These are phyloP conservation scores for Drosophila gaucha DNA, from an alignment of 2,888 invertebrate genomes.

Conservation along the genomic window DNA sequence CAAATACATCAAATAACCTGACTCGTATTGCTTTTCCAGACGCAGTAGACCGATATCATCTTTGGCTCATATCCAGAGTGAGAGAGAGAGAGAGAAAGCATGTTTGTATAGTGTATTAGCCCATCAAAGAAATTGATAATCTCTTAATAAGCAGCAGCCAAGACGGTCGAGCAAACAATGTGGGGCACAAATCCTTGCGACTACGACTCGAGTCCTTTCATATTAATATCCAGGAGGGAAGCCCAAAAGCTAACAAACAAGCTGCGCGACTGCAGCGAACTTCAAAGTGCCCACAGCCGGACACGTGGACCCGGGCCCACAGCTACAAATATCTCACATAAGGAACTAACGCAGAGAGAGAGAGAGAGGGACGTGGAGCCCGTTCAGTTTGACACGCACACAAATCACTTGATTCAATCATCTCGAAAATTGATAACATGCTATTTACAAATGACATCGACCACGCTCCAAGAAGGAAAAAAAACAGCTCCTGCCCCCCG, in stretches of 20 bases:
- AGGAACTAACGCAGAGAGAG: neutral
- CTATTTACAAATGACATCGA: constrained; percentile 83
- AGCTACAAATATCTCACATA: constrained; percentile 9
- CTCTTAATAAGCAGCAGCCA: constrained; percentile 70
- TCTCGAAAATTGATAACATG: constrained; percentile 84
- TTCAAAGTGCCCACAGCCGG: constrained; percentile 58
- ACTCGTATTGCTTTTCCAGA: neutral
- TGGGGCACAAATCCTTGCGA: constrained; percentile 20
- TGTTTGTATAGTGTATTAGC: constrained; percentile 58
- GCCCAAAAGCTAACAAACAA: constrained; percentile 69
- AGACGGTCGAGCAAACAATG: constrained; percentile 55
- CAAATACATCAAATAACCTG: constrained; percentile 4
- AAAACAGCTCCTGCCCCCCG: constrained; percentile 46
- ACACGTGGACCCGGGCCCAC: constrained; percentile 55
- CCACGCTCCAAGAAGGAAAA: constrained; percentile 9
- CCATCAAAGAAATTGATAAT: constrained; percentile 78
- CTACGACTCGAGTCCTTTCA: constrained; percentile 12
- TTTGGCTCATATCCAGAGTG: neutral
- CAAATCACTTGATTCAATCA: constrained; percentile 84
- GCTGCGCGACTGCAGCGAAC: constrained; percentile 43
- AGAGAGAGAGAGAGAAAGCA: neutral
- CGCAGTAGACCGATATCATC: constrained; percentile 6
- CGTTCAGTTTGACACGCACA: constrained; percentile 71
- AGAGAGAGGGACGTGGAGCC: neutral
- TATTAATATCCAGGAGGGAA: constrained; percentile 47